phyloP scores from a whole-genome alignment of 2,797 vertebrate species.

The Siniperca obscura region DNA sequence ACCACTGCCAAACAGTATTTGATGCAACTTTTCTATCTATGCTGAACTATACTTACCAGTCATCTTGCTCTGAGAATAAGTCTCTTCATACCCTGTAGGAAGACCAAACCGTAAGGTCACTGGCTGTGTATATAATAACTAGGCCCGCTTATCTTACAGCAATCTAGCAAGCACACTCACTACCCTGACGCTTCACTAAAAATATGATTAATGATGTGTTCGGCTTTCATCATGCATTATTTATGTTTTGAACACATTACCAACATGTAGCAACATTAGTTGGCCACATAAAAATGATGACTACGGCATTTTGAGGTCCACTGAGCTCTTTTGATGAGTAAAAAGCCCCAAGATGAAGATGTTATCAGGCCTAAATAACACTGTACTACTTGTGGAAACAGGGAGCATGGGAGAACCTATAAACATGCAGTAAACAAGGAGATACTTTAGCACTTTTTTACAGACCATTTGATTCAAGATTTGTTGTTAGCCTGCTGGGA shows the following conservation, averaged over 20 bases:
- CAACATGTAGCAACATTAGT: not conserved
- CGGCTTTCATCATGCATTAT: constrained; percentile 30
- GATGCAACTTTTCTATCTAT: constrained; percentile 3
- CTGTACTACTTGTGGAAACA: not conserved
- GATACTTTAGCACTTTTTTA: constrained; percentile 38
- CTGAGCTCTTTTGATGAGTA: not conserved
- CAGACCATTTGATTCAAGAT: constrained; percentile 1
- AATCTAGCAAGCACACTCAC: constrained; percentile 5
- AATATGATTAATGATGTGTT: not conserved
- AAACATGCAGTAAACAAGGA: constrained; percentile 42
- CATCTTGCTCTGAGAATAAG: constrained; percentile 60
- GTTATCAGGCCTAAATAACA: constrained; percentile 16
- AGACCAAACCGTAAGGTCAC: constrained; percentile 63
- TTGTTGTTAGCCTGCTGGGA: not conserved
- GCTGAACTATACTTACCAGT: constrained; percentile 58
- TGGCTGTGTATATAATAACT: constrained; percentile 23
- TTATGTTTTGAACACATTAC: not conserved
- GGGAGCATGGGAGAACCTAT: not conserved
- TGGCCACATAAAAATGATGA: not conserved
- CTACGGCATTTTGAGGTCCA: not conserved
- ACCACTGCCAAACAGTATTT: too few relatives aligned
- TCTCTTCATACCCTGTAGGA: constrained; percentile 65
- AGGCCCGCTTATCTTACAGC: constrained; percentile 11
- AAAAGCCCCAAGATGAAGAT: constrained; percentile 6
- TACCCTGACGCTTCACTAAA: not conserved